phyloP scores from a whole-genome alignment of 1,140 invertebrate species.

The Drosophila nigrodunni region DNA sequence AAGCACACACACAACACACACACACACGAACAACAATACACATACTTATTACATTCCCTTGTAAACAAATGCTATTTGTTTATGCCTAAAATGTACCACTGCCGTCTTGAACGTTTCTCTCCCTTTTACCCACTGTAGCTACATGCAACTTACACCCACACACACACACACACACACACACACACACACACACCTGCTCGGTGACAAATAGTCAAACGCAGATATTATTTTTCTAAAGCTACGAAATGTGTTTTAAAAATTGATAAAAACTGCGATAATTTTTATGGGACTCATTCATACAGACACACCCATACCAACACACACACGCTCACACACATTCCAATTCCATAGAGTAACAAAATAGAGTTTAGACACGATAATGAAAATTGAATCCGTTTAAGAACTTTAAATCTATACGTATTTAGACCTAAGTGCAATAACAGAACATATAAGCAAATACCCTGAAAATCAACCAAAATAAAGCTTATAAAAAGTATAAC shows the following conservation, averaged over 20 bases:
- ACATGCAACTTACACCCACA: slow-evolving; percentile 13
- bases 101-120: slow-evolving; percentile 52
- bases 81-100: slow-evolving; percentile 43
- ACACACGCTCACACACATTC: slow-evolving; percentile 42
- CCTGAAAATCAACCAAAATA: slow-evolving; percentile 38
- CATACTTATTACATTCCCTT: slow-evolving; percentile 28
- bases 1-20: slow-evolving; percentile 27
- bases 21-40: slow-evolving; percentile 29
- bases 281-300: slow-evolving; percentile 22
- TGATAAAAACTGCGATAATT: slow-evolving; percentile 39
- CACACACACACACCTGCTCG: slow-evolving; percentile 4
- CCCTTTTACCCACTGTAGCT: slow-evolving; percentile 60
- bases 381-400: slow-evolving; percentile 59
- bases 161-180: slow-evolving; percentile 17
- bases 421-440: slow-evolving; percentile 82
- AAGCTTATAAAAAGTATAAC: slow-evolving; percentile 22
- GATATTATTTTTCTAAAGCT: slow-evolving; percentile 64
- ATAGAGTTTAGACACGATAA: slow-evolving; percentile 24
- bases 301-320: slow-evolving; percentile 20
- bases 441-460: slow-evolving; percentile 55
- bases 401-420: slow-evolving; percentile 79
- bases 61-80: slow-evolving; percentile 42
- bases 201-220: slow-evolving; percentile 21
- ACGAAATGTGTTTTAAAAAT: slow-evolving; percentile 59
- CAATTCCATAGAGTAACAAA: slow-evolving; percentile 34